phyloP scores from a whole-genome alignment of 2,113 vertebrate genomes.

The Martes martes region DNA sequence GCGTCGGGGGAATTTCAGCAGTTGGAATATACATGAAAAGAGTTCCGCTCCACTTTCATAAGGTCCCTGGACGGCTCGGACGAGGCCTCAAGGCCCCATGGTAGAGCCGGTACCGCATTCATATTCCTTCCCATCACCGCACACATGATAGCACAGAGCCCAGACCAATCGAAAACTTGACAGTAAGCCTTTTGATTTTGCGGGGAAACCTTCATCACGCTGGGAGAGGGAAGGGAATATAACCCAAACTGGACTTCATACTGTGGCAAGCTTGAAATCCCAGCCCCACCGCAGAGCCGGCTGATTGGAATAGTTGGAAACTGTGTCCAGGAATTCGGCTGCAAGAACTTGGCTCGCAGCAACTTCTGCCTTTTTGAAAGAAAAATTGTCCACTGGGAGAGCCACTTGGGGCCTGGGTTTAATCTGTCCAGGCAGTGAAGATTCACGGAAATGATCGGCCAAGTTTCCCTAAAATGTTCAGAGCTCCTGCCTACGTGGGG shows the following conservation, averaged over 20 bases:
- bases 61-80: constrained; percentile 87
- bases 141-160: constrained; percentile 83
- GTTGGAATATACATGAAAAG: constrained; percentile 89
- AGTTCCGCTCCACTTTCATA: constrained; percentile 87
- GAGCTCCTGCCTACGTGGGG: not conserved
- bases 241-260: constrained; percentile 90
- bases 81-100: constrained; percentile 84
- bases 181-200: constrained; percentile 92
- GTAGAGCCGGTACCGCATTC: constrained; percentile 81
- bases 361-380: constrained; percentile 79
- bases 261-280: constrained; percentile 90
- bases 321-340: constrained; percentile 85
- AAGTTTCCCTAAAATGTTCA: constrained; percentile 33
- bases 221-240: constrained; percentile 88
- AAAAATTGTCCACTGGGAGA: constrained; percentile 63
- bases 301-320: constrained; percentile 89
- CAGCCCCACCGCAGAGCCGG: constrained; percentile 88
- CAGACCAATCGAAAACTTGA: constrained; percentile 88
- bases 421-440: constrained; percentile 70
- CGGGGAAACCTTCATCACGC: constrained; percentile 86
- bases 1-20: constrained; percentile 85
- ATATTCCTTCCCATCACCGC: constrained; percentile 85
- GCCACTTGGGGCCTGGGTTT: constrained; percentile 74
- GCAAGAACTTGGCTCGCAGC: constrained; percentile 82
- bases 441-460: constrained; percentile 50